Conservation (phyloP, 2,888 invertebrate genomes). For the Hypomecis atomaria region DNA sequence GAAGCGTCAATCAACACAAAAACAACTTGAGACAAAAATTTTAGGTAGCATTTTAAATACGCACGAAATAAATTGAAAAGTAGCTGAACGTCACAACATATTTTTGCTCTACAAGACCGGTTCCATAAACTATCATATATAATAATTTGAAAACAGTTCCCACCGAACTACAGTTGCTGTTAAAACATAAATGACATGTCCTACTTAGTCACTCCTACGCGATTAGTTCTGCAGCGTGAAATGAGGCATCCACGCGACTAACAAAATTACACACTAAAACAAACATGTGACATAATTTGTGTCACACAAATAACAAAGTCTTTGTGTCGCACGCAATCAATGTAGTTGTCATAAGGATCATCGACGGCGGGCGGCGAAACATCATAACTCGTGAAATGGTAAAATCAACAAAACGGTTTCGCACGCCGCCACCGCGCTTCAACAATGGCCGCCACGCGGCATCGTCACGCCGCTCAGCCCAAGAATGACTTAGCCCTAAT, state of each 20-base stretch:
- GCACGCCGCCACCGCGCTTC: slow-evolving; percentile 62
- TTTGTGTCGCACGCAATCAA: slow-evolving; percentile 66
- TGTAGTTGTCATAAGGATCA: slow-evolving; percentile 50
- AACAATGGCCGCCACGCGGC: slow-evolving; percentile 78
- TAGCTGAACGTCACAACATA: not conserved
- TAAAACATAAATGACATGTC: slow-evolving; percentile 14
- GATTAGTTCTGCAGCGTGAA: slow-evolving; percentile 25
- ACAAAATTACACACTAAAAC: slow-evolving; percentile 43
- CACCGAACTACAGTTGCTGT: slow-evolving; percentile 10
- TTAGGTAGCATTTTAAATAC: too few relatives aligned
- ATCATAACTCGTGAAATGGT: slow-evolving; percentile 57
- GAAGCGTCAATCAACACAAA: not conserved
- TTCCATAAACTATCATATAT: not conserved
- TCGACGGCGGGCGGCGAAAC: slow-evolving; percentile 52
- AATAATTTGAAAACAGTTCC: slow-evolving; percentile 13
- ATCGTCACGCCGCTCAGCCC: slow-evolving; percentile 64
- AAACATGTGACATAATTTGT: slow-evolving; percentile 45
- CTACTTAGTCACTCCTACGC: slow-evolving; percentile 4
- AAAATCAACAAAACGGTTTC: slow-evolving; percentile 76
- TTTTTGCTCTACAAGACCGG: not conserved
- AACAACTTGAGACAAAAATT: too few relatives aligned
- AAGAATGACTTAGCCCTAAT: slow-evolving; percentile 75
- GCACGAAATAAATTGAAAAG: too few relatives aligned
- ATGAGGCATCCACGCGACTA: slow-evolving; percentile 21
- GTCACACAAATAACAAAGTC: slow-evolving; percentile 22